These are phyloP conservation scores for Aleiodes alternator DNA, from an alignment of 2,888 invertebrate genomes.

Conservation along the genomic window DNA sequence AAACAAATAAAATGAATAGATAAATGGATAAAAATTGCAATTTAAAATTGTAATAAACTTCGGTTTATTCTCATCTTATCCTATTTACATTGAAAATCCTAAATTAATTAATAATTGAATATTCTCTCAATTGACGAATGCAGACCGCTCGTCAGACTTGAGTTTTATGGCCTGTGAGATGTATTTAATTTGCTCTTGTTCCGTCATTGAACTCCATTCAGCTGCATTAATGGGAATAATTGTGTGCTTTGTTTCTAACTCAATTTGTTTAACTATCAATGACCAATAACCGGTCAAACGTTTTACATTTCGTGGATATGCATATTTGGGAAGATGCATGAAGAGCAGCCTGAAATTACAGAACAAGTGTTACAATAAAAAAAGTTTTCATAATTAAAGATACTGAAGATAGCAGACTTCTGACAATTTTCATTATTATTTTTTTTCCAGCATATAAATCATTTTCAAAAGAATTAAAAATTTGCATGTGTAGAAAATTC, in stretches of 20 bases:
- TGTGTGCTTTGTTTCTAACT: slow-evolving; percentile 77
- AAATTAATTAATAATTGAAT: slow-evolving; percentile 17
- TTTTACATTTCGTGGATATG: slow-evolving; percentile 80
- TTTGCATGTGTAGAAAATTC: too few species aligned
- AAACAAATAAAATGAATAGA: too few species aligned
- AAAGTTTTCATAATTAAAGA: neutral
- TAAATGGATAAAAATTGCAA: too few species aligned
- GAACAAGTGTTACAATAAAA: neutral
- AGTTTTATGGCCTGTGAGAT: slow-evolving; percentile 79
- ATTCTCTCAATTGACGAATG: slow-evolving; percentile 39
- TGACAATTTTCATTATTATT: too few species aligned
- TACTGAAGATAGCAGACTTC: too few species aligned
- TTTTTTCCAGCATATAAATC: too few species aligned
- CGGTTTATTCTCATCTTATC: slow-evolving; percentile 24
- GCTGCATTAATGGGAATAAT: slow-evolving; percentile 78
- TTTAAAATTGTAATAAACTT: neutral
- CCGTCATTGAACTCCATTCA: slow-evolving; percentile 78
- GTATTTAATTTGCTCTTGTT: slow-evolving; percentile 81
- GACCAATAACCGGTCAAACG: slow-evolving; percentile 77
- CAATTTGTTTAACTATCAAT: slow-evolving; percentile 78
- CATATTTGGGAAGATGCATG: slow-evolving; percentile 76
- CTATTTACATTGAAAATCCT: slow-evolving; percentile 31
- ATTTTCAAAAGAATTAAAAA: too few species aligned
- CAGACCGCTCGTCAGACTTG: slow-evolving; percentile 72
- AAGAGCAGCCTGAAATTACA: slow-evolving; percentile 78